Evolutionary conservation across 2,888 invertebrate genomes (phyloP).

Genomic region (Tetramorium bicarinatum): DNA sequence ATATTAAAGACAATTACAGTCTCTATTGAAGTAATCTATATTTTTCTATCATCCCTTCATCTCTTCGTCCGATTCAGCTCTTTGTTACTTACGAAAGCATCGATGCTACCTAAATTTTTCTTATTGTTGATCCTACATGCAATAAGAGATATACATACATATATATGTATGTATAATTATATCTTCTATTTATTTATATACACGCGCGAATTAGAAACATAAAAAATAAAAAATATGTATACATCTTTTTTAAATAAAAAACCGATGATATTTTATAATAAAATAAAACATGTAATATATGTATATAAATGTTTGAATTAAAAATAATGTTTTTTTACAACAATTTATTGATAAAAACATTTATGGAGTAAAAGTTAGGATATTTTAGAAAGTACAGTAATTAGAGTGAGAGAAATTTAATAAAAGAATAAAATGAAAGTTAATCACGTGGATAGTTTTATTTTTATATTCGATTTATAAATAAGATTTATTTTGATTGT

Average conservation of each 20-base stretch:
- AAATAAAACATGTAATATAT: not conserved
- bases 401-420: not conserved
- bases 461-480: not conserved
- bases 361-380: not conserved
- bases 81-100: constrained; percentile 51
- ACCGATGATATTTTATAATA: not conserved
- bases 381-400: not conserved
- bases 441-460: not conserved
- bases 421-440: not conserved
- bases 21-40: constrained; percentile 66
- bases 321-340: not conserved
- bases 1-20: constrained; percentile 74
- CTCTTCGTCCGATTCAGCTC: constrained; percentile 26
- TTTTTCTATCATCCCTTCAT: constrained; percentile 29
- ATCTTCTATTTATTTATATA: no score
- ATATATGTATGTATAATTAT: no score
- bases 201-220: not conserved
- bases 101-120: constrained; percentile 41
- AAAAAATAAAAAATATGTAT: not conserved
- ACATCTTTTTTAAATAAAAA: not conserved
- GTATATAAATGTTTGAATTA: not conserved
- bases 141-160: no score
- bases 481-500: constrained; percentile 11
- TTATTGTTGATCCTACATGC: not conserved
- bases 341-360: not conserved